phyloP scores from a whole-genome alignment of 2,113 vertebrate species.

The Passer montanus region DNA sequence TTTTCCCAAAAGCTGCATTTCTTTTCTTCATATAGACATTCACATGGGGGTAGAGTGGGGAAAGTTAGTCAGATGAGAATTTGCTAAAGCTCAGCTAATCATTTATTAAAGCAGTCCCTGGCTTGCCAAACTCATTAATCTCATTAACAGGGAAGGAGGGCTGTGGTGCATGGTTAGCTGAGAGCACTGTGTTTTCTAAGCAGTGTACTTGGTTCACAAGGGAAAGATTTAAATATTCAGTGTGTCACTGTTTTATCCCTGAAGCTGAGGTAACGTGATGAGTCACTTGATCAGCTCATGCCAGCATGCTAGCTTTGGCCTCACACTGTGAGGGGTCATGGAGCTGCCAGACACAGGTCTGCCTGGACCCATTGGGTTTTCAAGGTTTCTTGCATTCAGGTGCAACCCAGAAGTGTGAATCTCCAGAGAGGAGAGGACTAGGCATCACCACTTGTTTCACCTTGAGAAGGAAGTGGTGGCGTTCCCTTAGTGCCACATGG shows the following conservation, averaged over 20 bases:
- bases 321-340: not conserved
- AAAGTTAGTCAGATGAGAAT: constrained; percentile 50
- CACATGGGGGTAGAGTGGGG: not conserved
- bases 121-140: constrained; percentile 58
- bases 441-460: not conserved
- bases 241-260: constrained; percentile 7
- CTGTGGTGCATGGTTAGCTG: not conserved
- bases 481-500: accelerated
- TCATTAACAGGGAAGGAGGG: constrained; percentile 53
- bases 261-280: constrained; percentile 11
- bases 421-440: not conserved
- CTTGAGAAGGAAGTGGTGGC: not conserved
- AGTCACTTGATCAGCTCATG: constrained; percentile 21
- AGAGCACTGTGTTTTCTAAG: constrained; percentile 35
- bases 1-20: constrained; percentile 6
- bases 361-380: not conserved
- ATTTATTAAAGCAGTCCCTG: constrained; percentile 57
- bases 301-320: not conserved
- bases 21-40: not conserved
- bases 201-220: not conserved
- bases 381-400: not conserved
- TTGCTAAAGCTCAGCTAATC: constrained; percentile 62
- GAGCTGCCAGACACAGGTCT: not conserved
- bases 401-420: accelerated
- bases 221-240: constrained; percentile 32